Conservation (phyloP, 2,797 vertebrate genomes). For the Amniataba percoides region DNA sequence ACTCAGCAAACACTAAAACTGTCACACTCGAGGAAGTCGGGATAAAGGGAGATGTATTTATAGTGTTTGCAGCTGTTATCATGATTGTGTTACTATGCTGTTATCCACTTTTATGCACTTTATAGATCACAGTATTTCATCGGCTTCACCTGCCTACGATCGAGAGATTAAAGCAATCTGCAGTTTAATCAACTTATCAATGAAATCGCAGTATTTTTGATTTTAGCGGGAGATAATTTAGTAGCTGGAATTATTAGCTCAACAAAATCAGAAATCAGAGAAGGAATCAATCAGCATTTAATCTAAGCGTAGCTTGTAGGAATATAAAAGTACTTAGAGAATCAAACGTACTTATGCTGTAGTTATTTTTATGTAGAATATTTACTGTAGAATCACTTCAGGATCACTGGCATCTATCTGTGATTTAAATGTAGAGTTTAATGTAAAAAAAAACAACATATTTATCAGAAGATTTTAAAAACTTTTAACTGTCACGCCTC, state of each 20-base stretch:
- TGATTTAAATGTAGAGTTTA: slow-evolving; percentile 7
- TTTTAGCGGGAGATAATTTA: background rate
- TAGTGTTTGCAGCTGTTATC: slow-evolving; percentile 36
- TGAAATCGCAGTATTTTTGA: background rate
- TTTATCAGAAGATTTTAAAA: slow-evolving; percentile 41
- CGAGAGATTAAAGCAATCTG: slow-evolving; percentile 31
- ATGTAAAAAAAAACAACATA: slow-evolving; percentile 30
- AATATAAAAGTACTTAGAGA: slow-evolving; percentile 14
- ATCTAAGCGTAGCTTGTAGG: slow-evolving; percentile 31
- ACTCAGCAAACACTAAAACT: slow-evolving; percentile 31
- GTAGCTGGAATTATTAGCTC: background rate
- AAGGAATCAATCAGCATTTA: slow-evolving; percentile 45
- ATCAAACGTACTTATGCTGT: slow-evolving; percentile 27
- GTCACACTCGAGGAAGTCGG: slow-evolving; percentile 33
- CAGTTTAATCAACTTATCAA: background rate
- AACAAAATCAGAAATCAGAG: slow-evolving; percentile 1
- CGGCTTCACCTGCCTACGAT: slow-evolving; percentile 35
- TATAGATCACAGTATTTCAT: slow-evolving; percentile 72
- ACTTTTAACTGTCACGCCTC: slow-evolving; percentile 7
- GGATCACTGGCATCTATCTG: slow-evolving; percentile 20
- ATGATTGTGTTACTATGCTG: slow-evolving; percentile 51
- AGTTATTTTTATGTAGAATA: slow-evolving; percentile 38
- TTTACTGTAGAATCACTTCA: slow-evolving; percentile 38
- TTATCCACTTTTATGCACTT: slow-evolving; percentile 80
- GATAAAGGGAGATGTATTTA: slow-evolving; percentile 52